Conservation (phyloP, 2,888 invertebrate genomes). For the Stratiomys singularior region DNA sequence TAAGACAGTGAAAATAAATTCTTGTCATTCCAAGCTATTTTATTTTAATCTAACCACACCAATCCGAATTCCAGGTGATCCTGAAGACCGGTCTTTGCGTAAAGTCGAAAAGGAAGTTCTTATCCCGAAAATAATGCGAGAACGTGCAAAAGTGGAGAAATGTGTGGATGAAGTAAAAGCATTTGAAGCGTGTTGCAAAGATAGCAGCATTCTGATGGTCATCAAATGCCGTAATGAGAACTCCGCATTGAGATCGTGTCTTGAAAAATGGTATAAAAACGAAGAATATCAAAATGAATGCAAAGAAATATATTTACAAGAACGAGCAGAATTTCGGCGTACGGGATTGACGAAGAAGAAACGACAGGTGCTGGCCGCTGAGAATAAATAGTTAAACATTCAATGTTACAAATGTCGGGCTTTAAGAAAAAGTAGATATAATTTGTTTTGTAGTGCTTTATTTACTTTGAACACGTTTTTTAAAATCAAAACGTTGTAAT, state of each 20-base stretch:
- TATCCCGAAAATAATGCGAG: slow-evolving; percentile 89
- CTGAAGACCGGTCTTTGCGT: slow-evolving; percentile 77
- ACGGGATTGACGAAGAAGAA: slow-evolving; percentile 78
- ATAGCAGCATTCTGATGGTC: slow-evolving; percentile 75
- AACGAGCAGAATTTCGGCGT: slow-evolving; percentile 82
- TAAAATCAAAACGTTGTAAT: slow-evolving; percentile 72
- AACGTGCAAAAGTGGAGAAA: slow-evolving; percentile 81
- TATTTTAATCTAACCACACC: not conserved
- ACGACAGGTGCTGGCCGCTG: slow-evolving; percentile 48
- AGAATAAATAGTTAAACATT: not conserved
- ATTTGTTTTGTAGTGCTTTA: slow-evolving; percentile 49
- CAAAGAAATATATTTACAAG: slow-evolving; percentile 80
- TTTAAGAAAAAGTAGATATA: slow-evolving; percentile 64
- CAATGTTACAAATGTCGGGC: not conserved
- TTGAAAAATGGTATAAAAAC: slow-evolving; percentile 80
- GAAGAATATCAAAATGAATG: slow-evolving; percentile 79
- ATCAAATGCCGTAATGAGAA: slow-evolving; percentile 81
- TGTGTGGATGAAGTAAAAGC: slow-evolving; percentile 79
- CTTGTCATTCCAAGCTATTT: not conserved
- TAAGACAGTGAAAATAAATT: too few species aligned
- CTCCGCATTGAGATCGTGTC: slow-evolving; percentile 74
- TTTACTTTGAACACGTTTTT: slow-evolving; percentile 60
- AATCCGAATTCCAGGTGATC: slow-evolving; percentile 58
- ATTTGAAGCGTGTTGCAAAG: slow-evolving; percentile 79
- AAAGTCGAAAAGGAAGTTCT: slow-evolving; percentile 89